Percentiles rank a stretch among this genome's conserved stretches.
Conservation (phyloP, 2,888 invertebrate genomes). For the Apodemia zela region DNA sequence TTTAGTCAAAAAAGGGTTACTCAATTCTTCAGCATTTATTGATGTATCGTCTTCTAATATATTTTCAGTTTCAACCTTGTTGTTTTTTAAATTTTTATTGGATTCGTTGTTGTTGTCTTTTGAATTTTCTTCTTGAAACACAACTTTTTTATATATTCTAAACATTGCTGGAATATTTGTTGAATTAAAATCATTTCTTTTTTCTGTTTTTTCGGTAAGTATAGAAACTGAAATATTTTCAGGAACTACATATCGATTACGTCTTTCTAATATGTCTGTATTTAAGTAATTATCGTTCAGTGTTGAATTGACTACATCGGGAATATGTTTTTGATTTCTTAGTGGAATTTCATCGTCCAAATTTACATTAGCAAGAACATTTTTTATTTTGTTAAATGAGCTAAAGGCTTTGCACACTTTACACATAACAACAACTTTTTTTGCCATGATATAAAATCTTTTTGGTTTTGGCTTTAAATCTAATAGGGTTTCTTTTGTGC, state of each 20-base stretch:
- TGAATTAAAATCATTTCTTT: constrained; percentile 18
- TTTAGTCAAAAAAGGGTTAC: constrained; percentile 59
- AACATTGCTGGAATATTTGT: not conserved
- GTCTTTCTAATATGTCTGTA: constrained; percentile 44
- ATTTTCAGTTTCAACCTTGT: constrained; percentile 40
- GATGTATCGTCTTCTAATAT: constrained; percentile 45
- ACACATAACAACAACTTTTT: constrained; percentile 54
- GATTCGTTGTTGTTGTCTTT: constrained; percentile 21
- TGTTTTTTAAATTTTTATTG: constrained; percentile 41
- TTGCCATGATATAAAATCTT: constrained; percentile 51
- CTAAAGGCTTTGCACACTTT: constrained; percentile 52
- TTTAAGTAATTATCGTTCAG: constrained; percentile 49
- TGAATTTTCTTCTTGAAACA: constrained; percentile 5
- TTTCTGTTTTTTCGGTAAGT: constrained; percentile 49
- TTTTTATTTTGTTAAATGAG: constrained; percentile 41
- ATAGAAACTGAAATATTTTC: constrained; percentile 63
- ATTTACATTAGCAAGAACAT: constrained; percentile 19
- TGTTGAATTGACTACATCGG: constrained; percentile 73
- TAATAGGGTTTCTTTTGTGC: not conserved
- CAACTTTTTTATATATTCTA: constrained; percentile 1
- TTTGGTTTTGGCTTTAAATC: constrained; percentile 21
- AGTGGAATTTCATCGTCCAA: constrained; percentile 21
- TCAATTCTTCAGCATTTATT: constrained; percentile 42
- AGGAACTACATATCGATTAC: constrained; percentile 61
- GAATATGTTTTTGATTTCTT: constrained; percentile 53